Conservation (phyloP, 2,888 invertebrate genomes). For the Timandra comae region DNA sequence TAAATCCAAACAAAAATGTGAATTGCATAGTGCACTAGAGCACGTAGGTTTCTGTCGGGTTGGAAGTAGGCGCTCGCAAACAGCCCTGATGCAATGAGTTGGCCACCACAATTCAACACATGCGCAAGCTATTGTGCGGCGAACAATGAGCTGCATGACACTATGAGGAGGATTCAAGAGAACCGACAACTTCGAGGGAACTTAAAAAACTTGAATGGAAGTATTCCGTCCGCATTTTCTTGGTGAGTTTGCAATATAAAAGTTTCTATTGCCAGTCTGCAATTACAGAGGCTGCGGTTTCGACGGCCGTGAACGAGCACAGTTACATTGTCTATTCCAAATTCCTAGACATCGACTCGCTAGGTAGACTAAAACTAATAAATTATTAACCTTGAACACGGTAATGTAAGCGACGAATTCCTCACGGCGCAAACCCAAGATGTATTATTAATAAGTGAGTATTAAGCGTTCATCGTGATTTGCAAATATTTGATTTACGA, state of each 20-base stretch:
- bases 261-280: conserved; percentile 35
- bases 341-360: not conserved
- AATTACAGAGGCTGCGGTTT: conserved; percentile 27
- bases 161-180: conserved; percentile 47
- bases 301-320: conserved; percentile 4
- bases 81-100: conserved; percentile 38
- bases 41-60: conserved; percentile 16
- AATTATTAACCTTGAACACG: conserved; percentile 1
- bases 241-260: conserved; percentile 21
- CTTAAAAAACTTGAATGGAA: conserved; percentile 65
- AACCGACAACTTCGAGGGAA: conserved; percentile 58
- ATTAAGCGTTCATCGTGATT: no score
- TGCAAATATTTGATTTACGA: no score
- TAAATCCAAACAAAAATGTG: conserved; percentile 3
- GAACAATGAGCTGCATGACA: conserved; percentile 60
- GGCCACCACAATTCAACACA: conserved; percentile 60
- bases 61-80: conserved; percentile 7
- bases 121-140: conserved; percentile 52
- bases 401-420: conserved; percentile 1
- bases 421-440: not conserved
- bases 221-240: conserved; percentile 50
- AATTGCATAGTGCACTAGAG: not conserved
- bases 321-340: not conserved
- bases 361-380: conserved; percentile 1
- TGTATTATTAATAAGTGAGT: no score